phyloP scores from a whole-genome alignment of 2,797 vertebrate genomes.

The Lutjanus argentimaculatus region DNA sequence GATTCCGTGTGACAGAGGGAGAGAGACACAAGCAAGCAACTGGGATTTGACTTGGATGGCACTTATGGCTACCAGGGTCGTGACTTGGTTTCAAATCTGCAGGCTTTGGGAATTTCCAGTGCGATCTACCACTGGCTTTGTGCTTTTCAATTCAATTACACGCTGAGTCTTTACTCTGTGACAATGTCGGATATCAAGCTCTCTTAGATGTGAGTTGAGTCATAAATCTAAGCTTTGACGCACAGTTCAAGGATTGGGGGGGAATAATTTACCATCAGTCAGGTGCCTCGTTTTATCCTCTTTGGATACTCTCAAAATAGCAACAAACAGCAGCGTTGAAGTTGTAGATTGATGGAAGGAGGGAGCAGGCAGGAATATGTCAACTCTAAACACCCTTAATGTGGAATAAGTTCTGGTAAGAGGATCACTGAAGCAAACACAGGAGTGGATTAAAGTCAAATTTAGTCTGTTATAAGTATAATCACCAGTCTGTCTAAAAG shows the following conservation, averaged over 20 bases:
- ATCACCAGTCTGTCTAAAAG: conserved; percentile 49
- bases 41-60: conserved; percentile 83
- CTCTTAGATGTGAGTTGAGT: conserved; percentile 81
- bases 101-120: conserved; percentile 76
- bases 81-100: conserved; percentile 84
- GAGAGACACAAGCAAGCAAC: conserved; percentile 78
- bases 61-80: conserved; percentile 77
- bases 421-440: conserved; percentile 75
- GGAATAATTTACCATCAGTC: conserved; percentile 79
- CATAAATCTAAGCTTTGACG: conserved; percentile 76
- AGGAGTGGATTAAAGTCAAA: conserved; percentile 74
- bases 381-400: conserved; percentile 77
- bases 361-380: conserved; percentile 62
- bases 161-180: conserved; percentile 74
- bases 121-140: conserved; percentile 75
- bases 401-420: conserved; percentile 78
- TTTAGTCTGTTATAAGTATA: conserved; percentile 56
- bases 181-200: conserved; percentile 76
- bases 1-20: conserved; percentile 79
- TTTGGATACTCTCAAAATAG: conserved; percentile 76
- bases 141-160: conserved; percentile 86
- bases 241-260: conserved; percentile 69
- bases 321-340: conserved; percentile 59
- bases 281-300: conserved; percentile 74
- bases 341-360: conserved; percentile 59